phyloP scores from a whole-genome alignment of 2,797 vertebrate species.

The Serranus cabrilla region DNA sequence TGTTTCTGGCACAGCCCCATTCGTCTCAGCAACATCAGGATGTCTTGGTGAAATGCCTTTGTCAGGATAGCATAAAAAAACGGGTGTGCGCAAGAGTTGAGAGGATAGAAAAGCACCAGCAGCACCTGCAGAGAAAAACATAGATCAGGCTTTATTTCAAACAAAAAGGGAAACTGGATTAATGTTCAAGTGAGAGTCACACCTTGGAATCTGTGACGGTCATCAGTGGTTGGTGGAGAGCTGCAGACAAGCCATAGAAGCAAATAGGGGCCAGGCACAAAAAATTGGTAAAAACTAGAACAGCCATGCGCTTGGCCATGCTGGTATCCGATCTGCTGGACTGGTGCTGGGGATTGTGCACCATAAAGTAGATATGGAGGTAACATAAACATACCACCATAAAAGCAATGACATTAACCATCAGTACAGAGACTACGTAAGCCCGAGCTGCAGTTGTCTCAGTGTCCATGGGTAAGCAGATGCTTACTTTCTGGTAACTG shows the following conservation, averaged over 20 bases:
- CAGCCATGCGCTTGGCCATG: slow-evolving; percentile 92
- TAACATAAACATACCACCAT: slow-evolving; percentile 90
- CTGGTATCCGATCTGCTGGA: slow-evolving; percentile 88
- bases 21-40: slow-evolving; percentile 89
- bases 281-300: slow-evolving; percentile 92
- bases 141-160: slow-evolving; percentile 8
- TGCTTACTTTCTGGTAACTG: slow-evolving; percentile 92
- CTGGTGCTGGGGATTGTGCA: slow-evolving; percentile 89
- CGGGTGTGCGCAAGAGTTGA: slow-evolving; percentile 93
- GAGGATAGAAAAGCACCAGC: slow-evolving; percentile 92
- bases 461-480: slow-evolving; percentile 93
- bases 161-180: background rate
- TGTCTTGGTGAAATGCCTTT: slow-evolving; percentile 89
- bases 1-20: slow-evolving; percentile 87
- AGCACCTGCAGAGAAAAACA: slow-evolving; percentile 71
- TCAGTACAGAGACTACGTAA: slow-evolving; percentile 86
- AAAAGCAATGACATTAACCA: slow-evolving; percentile 88
- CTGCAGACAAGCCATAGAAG: slow-evolving; percentile 92
- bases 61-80: slow-evolving; percentile 93
- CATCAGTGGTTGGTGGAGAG: slow-evolving; percentile 90
- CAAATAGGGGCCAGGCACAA: slow-evolving; percentile 92
- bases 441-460: slow-evolving; percentile 82
- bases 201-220: slow-evolving; percentile 93
- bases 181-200: slow-evolving; percentile 7
- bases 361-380: slow-evolving; percentile 90